Evolutionary conservation across 2,797 vertebrate genomes (phyloP), one percentile per base, ranked within the genome.

Genomic region (Notolabrus celidotus): DNA sequence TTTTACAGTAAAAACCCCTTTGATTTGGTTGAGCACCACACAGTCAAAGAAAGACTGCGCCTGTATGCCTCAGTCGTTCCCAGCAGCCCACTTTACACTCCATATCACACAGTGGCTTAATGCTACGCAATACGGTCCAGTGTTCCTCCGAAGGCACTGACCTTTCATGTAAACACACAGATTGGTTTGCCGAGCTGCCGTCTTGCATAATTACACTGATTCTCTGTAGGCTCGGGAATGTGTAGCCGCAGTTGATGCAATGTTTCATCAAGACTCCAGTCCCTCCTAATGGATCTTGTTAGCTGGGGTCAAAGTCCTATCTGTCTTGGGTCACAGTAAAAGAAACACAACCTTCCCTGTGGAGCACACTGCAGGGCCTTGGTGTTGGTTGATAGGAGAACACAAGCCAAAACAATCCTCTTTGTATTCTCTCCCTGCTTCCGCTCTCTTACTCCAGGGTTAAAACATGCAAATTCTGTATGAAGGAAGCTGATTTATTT

Each of bases 381-480:
- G 67, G 63, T 65, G 56, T 63, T 50, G 23, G 50, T 61, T 81
- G 84, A 83, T 81, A 57, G 38, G 46, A 47, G 53, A 67, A 54
- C 59, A 71, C 57, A 38, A 76, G 67, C 72, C 68, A 49, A 22
- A 61, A 59, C 52, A 67, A 72, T 66, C 67, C 51, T 38, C 47
- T 1, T 46, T 23, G 9, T 51, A 55, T 61, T 60, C 54, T 58
- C 74, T 51, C 51, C 41, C 20, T 3, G 2, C 66, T 70, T 72
- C 61, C 49, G 63, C 34, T 69, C 49, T 51, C 22, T 79, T 39
- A 79, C 87, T 86, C 52, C 67, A 53, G 90, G 86, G 76, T 71
- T 82, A 69, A 84, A 83, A 81, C 84, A 84, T 87, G 83, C 80
- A 89, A 83, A 90, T 90, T 87, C 78, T 73, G 54, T 78, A 74